Evolutionary conservation across 2,113 vertebrate species (phyloP).

Genomic region (Indicator indicator): DNA sequence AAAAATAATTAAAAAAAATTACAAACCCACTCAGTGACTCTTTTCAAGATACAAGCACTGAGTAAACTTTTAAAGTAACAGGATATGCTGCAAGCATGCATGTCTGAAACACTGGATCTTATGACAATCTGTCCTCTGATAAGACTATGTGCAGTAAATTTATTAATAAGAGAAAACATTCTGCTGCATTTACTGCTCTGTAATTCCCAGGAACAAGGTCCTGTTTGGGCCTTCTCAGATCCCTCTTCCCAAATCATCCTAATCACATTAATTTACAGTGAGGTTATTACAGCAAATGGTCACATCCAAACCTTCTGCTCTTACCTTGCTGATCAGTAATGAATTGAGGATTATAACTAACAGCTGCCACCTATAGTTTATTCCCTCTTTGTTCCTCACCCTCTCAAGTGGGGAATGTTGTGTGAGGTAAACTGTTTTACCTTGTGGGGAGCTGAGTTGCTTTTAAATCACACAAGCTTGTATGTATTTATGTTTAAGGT

Average conservation of each 20-base stretch:
- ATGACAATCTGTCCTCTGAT: neutral
- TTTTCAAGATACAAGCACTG: constrained; percentile 2
- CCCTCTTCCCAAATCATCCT: neutral
- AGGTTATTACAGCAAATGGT: constrained; percentile 22
- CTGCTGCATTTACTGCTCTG: neutral
- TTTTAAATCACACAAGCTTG: constrained; percentile 7
- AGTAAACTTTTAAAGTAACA: constrained; percentile 1
- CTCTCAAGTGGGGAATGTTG: neutral
- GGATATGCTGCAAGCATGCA: neutral
- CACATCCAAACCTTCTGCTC: neutral
- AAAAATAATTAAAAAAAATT: neutral
- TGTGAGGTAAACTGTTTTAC: neutral
- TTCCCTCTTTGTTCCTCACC: constrained; percentile 23
- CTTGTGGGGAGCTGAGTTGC: neutral
- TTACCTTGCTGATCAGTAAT: neutral
- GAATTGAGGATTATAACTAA: neutral
- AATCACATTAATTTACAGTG: neutral
- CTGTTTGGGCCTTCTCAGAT: neutral
- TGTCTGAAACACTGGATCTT: neutral
- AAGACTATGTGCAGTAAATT: neutral
- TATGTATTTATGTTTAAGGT: constrained; percentile 10
- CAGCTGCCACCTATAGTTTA: constrained; percentile 21
- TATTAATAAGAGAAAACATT: neutral
- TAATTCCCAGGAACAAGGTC: neutral
- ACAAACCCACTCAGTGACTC: neutral